phyloP scores from a whole-genome alignment of 1,140 invertebrate species.

The Ceratitis capitata region DNA sequence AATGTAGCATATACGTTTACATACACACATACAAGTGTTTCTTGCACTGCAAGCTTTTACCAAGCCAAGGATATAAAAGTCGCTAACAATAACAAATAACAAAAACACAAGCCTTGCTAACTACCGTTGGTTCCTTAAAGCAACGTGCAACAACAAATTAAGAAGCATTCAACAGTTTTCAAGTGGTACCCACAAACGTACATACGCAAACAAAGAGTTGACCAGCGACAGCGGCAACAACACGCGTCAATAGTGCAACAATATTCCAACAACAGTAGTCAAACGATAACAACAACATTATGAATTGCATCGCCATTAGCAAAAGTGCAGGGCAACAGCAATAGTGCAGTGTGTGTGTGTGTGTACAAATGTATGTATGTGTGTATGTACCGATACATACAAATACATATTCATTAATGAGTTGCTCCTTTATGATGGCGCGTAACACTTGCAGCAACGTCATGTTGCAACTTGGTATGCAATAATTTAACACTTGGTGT shows the following conservation, averaged over 20 bases:
- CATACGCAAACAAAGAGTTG: too few relatives aligned
- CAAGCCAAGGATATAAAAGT: background rate
- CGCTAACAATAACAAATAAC: background rate
- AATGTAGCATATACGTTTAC: background rate
- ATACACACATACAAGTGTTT: background rate
- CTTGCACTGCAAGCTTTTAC: background rate
- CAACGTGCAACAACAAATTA: background rate
- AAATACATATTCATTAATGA: background rate
- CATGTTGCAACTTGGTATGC: constrained; percentile 25
- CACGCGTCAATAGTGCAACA: constrained; percentile 11
- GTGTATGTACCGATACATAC: too few relatives aligned
- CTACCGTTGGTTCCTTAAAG: background rate
- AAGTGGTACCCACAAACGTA: background rate
- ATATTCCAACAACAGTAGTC: background rate
- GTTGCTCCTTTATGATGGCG: background rate
- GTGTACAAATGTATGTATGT: too few relatives aligned
- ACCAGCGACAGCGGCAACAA: background rate
- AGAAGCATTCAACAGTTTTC: background rate
- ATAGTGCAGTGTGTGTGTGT: too few relatives aligned
- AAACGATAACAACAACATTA: background rate
- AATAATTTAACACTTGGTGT: constrained; percentile 27
- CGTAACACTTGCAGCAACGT: background rate
- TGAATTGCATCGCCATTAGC: background rate
- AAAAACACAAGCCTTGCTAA: background rate
- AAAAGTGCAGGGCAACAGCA: background rate